phyloP scores from a whole-genome alignment of 2,888 invertebrate genomes.

The Drosophila flavopinicola region DNA sequence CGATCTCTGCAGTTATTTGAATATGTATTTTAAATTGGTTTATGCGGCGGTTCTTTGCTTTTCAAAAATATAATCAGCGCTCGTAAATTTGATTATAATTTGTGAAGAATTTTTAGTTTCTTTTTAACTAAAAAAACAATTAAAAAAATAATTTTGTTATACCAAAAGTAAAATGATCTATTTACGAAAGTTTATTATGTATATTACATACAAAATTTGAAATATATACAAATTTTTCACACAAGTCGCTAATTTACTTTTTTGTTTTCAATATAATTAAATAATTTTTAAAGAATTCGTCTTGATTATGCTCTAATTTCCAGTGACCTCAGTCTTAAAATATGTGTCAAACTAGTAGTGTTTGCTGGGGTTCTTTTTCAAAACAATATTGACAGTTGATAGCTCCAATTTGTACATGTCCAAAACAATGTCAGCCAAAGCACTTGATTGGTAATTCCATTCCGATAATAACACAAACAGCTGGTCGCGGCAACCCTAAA shows the following conservation, averaged over 20 bases:
- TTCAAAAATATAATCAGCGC: background rate
- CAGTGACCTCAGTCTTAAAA: background rate
- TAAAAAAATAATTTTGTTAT: too few species aligned
- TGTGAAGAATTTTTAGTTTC: too few species aligned
- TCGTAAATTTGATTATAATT: background rate
- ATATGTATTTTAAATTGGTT: background rate
- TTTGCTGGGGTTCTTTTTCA: background rate
- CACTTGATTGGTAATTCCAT: constrained; percentile 12
- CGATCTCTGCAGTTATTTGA: background rate
- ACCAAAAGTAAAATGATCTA: too few species aligned
- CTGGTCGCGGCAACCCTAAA: background rate
- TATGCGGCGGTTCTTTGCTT: background rate
- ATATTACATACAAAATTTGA: too few species aligned
- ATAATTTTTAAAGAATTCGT: too few species aligned
- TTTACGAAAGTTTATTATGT: too few species aligned
- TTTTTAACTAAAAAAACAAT: too few species aligned
- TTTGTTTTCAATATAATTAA: too few species aligned
- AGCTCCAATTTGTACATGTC: constrained; percentile 16
- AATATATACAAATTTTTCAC: too few species aligned
- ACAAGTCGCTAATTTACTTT: too few species aligned
- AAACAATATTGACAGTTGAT: constrained; percentile 9
- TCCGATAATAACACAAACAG: constrained; percentile 10
- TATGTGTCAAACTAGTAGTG: too few species aligned
- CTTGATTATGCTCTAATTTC: too few species aligned
- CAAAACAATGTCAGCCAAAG: constrained; percentile 11